Evolutionary conservation across 2,888 invertebrate genomes (phyloP), one percentile per base, ranked within the genome.

Genomic region (Ichneumoninae sp.): DNA sequence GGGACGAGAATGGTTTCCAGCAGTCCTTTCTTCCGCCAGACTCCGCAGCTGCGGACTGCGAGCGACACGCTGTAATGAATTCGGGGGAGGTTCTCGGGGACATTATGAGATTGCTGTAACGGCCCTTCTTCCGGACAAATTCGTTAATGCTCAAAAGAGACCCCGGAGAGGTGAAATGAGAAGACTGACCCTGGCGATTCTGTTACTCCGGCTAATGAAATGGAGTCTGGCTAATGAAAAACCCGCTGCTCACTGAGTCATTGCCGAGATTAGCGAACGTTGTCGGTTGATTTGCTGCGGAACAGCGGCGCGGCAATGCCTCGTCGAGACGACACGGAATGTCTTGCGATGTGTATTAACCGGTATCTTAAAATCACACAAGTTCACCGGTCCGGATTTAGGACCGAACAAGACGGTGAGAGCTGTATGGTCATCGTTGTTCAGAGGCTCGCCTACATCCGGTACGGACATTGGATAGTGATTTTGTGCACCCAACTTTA

Each of bases 121-220:
- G 16, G 0, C 13, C 3, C 57, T 57, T 57, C 22, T 13, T 57
- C 57, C 57, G 22, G 57, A 57, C 26, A 57, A 57, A 26, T 57
- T 57, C 57, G 57, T 57, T 57, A 57, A 57, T 22, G 57, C 57
- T 22, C 13, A 5, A 57, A 57, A 57, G 57, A 26, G 57, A 57
- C 57, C 1, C 13, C 22, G 22, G 26, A 5, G 26, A 0, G 13
- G 44, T 13, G 44, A 16, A 47, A 47, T 57, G 22, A 57, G 10
- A 10, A 26, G 4, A 26, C 13, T 22, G 57, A 26, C 26, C 22
- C 10, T 57, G 57, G 4, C 26, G 57, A 57, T 57, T 13, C 57
- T 8, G 26, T 22, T 57, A 57, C 57, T 3, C 1, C 3, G 13
- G 1, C 44, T 47, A 47, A 47, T 47, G 57, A 57, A 26, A 57